These are phyloP conservation scores for Geophilus truncorum DNA, from an alignment of 2,888 invertebrate genomes.

Conservation along the genomic window DNA sequence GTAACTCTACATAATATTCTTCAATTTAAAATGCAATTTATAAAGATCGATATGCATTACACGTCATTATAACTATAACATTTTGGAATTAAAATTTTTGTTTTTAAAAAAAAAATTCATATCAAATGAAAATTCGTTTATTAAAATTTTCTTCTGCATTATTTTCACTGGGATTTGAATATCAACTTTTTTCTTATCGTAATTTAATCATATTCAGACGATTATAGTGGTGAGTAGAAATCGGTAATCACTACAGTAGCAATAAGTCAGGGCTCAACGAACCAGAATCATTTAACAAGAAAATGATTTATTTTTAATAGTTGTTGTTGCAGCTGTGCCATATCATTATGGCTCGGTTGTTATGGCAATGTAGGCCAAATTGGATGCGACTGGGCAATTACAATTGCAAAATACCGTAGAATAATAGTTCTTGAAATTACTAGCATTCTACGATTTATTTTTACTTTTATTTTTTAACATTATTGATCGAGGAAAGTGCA, in stretches of 20 bases:
- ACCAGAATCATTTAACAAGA: neutral
- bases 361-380: neutral
- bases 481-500: no score
- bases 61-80: no score
- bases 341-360: neutral
- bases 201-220: no score
- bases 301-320: neutral
- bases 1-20: neutral
- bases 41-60: neutral
- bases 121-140: no score
- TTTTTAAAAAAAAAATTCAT: no score
- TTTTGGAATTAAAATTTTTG: no score
- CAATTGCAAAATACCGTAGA: neutral
- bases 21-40: no score
- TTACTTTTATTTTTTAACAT: neutral
- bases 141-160: no score
- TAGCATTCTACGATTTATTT: neutral
- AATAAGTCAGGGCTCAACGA: neutral
- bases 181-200: no score
- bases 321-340: neutral
- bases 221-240: no score
- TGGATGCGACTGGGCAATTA: neutral
- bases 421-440: neutral
- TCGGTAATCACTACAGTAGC: no score
- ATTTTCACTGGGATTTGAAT: no score